A percentile compares a stretch with the other conserved stretches of the same genome.
These are phyloP conservation scores for Protula sp. DNA, from an alignment of 2,888 invertebrate species.

Conservation along the genomic window DNA sequence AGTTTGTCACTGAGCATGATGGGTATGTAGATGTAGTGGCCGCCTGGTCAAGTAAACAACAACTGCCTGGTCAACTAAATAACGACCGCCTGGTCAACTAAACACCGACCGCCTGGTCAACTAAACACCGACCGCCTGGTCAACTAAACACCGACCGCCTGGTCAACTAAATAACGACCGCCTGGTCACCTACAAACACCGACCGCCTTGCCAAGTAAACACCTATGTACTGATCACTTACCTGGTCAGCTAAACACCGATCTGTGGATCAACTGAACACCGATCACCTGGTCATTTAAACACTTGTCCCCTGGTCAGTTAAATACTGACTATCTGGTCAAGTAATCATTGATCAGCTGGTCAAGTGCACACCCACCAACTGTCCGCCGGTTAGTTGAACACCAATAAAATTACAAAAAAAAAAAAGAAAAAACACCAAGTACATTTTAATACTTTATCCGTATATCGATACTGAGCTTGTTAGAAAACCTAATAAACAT, in stretches of 20 bases:
- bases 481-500: too few species aligned
- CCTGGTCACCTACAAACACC: not conserved
- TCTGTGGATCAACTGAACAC: not conserved
- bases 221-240: not conserved
- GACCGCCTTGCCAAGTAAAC: not conserved
- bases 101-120: not conserved
- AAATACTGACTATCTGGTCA: too few species aligned
- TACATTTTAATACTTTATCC: too few species aligned
- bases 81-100: not conserved
- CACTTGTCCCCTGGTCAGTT: too few species aligned
- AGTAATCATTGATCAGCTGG: too few species aligned
- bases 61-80: not conserved
- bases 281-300: too few species aligned
- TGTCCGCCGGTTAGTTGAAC: too few species aligned
- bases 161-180: not conserved
- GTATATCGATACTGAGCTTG: too few species aligned
- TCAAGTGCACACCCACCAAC: too few species aligned
- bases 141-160: too few species aligned
- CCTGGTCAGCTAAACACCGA: not conserved
- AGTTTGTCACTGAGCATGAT: constrained; percentile 64
- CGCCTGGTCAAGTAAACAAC: not conserved
- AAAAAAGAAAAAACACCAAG: too few species aligned
- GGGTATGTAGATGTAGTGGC: constrained; percentile 56
- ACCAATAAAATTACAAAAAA: too few species aligned
- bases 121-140: not conserved